Evolutionary conservation across 2,797 vertebrate genomes (phyloP).

Genomic region (Bradypodion ventrale): DNA sequence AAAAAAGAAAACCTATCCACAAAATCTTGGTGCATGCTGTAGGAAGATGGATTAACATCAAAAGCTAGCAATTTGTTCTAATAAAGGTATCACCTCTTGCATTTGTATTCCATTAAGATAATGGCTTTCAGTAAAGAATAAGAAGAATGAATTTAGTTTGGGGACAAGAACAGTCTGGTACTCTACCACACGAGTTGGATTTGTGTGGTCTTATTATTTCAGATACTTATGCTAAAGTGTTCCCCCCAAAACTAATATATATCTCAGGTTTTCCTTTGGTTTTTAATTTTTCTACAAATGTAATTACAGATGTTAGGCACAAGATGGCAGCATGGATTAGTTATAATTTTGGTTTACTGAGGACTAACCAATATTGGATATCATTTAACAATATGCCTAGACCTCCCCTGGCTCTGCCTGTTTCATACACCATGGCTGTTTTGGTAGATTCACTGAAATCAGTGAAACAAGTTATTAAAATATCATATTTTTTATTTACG

Average conservation of each 20-base stretch:
- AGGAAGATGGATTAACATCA: no score
- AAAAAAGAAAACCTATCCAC: no score
- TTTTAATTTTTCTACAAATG: background rate
- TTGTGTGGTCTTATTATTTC: background rate
- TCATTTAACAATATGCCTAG: fast-evolving
- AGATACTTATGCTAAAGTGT: background rate
- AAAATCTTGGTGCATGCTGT: no score
- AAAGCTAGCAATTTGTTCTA: no score
- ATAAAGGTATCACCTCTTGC: no score
- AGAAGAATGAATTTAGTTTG: background rate
- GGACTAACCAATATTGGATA: fast-evolving
- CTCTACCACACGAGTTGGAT: background rate
- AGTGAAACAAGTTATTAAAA: no score
- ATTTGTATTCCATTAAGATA: background rate
- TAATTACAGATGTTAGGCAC: background rate
- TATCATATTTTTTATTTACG: no score
- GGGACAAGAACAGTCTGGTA: background rate
- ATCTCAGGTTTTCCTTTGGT: background rate
- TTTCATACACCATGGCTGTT: background rate
- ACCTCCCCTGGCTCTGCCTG: fast-evolving
- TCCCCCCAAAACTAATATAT: background rate
- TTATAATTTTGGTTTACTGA: background rate
- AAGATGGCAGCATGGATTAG: slow-evolving; percentile 60
- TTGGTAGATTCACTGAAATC: background rate
- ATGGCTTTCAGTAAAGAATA: background rate